These are phyloP conservation scores for Orchesellides sinensis DNA, from an alignment of 2,888 invertebrate species.

Conservation along the genomic window DNA sequence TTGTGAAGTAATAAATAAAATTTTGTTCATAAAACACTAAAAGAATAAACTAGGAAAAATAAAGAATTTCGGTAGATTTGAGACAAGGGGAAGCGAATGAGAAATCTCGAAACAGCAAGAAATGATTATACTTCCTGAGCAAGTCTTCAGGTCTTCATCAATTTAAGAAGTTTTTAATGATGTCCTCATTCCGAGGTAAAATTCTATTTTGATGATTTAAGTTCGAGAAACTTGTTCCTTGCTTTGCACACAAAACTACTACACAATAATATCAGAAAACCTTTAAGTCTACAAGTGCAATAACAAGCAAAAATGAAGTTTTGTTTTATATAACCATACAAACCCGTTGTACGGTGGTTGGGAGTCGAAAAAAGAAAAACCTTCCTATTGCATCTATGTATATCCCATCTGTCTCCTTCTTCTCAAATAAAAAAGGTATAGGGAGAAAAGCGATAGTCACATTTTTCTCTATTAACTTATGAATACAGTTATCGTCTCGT, in stretches of 20 bases:
- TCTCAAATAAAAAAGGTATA: neutral
- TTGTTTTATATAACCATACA: slow-evolving; percentile 6
- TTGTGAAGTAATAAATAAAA: neutral
- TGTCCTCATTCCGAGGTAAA: slow-evolving; percentile 48
- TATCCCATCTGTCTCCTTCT: no score
- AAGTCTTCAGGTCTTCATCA: slow-evolving; percentile 24
- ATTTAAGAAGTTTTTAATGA: slow-evolving; percentile 63
- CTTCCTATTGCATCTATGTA: neutral
- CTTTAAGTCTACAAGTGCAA: slow-evolving; percentile 40
- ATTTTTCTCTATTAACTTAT: neutral
- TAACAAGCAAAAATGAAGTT: slow-evolving; percentile 51
- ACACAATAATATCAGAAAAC: slow-evolving; percentile 27
- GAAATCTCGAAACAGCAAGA: no score
- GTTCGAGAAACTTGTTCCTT: no score
- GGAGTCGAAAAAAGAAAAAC: neutral
- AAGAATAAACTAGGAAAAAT: neutral
- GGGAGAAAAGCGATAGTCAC: no score
- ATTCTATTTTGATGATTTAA: slow-evolving; percentile 29
- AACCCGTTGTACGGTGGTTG: neutral
- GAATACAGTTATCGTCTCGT: no score
- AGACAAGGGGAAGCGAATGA: no score
- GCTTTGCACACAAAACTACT: no score
- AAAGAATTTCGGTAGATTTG: no score
- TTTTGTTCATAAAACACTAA: neutral
- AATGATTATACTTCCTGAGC: neutral